Base-by-base conservation (phyloP, 2,113 vertebrate species). In the Cygnus buccinator region DNA sequence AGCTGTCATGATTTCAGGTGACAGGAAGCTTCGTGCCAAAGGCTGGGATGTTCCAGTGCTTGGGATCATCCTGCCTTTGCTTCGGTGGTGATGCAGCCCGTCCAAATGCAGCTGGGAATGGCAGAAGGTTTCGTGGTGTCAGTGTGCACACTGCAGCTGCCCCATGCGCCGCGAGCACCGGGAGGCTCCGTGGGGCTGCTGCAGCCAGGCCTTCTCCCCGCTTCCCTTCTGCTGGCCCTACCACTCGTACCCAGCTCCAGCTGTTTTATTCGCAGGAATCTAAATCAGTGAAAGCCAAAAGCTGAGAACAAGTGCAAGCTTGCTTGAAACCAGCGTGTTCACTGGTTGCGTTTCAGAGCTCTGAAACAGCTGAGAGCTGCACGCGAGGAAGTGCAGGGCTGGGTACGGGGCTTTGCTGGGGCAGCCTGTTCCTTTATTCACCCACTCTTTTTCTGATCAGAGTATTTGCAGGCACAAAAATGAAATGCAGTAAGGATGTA, bases 131-230 rank as follows among this genome's bases (percentile, higher is more conserved):
- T 21, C 3, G 4, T 54, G 19, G 63, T 11, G 21, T 11, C 21
- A 21, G 19, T 21, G 19, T 48, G 46, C 46, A 10, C 46, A 19
- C 44, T 20, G 44, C 44, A 46, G 44, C 44, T 9, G 44, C 44
- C 44, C 44, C 19, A 46, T 9, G 33, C 20, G 22, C 17, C 1
- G 2, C 26, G 26, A 46, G 50, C 21, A 4, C 1, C 5, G 9
- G 2, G 2, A 12, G 48, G n/a, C 33, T 31, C 14, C n/a, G 23
- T 0, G 2, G 43, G 50, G 62, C 25, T 23, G 22, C 26, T 2
- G 33, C 16, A 13, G 39, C n/a, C 1, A 12, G 19, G 26, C 48
- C 62, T 41, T 11, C 13, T 2, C 20, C 12, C 31, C 19, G 13
- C 62, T n/a, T 25, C 48, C n/a, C 11, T 1, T 2, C 55, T 37